Evolutionary conservation across 2,113 vertebrate species (phyloP).

Genomic region (Calidris pygmaea): DNA sequence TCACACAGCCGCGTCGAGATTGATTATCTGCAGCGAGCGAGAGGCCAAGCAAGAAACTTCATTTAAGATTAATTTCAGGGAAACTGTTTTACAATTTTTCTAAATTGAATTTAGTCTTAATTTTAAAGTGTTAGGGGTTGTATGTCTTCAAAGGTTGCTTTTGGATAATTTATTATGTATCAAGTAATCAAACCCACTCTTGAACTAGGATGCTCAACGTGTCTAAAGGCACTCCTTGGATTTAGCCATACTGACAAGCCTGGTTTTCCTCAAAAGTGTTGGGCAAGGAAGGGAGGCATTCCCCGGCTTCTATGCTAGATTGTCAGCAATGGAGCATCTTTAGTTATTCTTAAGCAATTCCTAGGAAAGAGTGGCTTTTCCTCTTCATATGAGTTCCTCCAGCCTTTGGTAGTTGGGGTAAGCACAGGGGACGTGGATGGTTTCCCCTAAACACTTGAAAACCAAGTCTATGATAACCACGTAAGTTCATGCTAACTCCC

Average conservation of each 20-base stretch:
- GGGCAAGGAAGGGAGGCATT: background rate
- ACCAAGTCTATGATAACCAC: background rate
- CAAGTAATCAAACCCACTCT: slow-evolving; percentile 40
- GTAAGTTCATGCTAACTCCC: background rate
- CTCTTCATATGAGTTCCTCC: background rate
- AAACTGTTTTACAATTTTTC: slow-evolving; percentile 70
- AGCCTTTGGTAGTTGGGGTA: rapidly evolving
- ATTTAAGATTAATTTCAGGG: slow-evolving; percentile 73
- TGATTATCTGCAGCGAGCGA: slow-evolving; percentile 63
- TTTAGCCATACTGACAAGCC: background rate
- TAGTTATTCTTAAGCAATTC: background rate
- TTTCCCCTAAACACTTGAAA: background rate
- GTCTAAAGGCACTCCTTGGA: background rate
- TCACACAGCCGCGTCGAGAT: slow-evolving; percentile 35
- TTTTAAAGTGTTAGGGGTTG: slow-evolving; percentile 67
- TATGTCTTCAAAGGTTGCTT: slow-evolving; percentile 63
- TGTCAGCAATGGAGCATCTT: background rate
- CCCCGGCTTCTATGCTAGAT: background rate
- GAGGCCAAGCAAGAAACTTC: slow-evolving; percentile 69
- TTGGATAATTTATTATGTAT: slow-evolving; percentile 67
- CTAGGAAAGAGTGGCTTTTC: background rate
- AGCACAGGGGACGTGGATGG: background rate
- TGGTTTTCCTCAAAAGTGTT: background rate
- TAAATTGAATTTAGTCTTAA: slow-evolving; percentile 74
- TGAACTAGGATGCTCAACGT: background rate